Percentiles rank a stretch among this genome's conserved stretches.
Evolutionary conservation across 2,888 invertebrate species (phyloP).

Genomic region (Marronus borbonicus): DNA sequence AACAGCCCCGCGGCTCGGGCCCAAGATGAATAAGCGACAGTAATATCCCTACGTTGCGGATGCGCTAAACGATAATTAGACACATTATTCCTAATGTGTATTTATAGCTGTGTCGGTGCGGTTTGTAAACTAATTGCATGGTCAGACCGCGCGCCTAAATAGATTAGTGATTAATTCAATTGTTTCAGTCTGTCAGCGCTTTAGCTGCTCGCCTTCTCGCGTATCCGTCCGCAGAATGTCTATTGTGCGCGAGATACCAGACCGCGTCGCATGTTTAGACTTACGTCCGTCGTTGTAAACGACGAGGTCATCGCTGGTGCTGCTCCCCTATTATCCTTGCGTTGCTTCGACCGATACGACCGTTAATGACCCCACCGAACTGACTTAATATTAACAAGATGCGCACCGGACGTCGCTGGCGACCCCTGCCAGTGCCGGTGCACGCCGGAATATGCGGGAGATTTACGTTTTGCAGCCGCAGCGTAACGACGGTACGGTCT

Average conservation of each 20-base stretch:
- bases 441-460: slow-evolving; percentile 26
- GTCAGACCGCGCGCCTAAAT: slow-evolving; percentile 57
- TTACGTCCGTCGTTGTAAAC: not conserved
- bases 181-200: slow-evolving; percentile 56
- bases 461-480: slow-evolving; percentile 23
- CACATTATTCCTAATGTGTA: slow-evolving; percentile 51
- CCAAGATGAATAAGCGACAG: slow-evolving; percentile 33
- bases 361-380: slow-evolving; percentile 25
- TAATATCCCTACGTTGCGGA: slow-evolving; percentile 30
- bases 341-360: slow-evolving; percentile 4
- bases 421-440: slow-evolving; percentile 6
- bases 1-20: not conserved
- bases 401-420: slow-evolving; percentile 27
- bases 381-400: slow-evolving; percentile 45
- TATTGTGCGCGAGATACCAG: slow-evolving; percentile 34
- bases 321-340: slow-evolving; percentile 18
- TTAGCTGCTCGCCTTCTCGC: slow-evolving; percentile 21
- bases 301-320: not conserved
- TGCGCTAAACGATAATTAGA: slow-evolving; percentile 44
- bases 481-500: not conserved
- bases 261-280: slow-evolving; percentile 1
- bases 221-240: slow-evolving; percentile 45
- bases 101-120: slow-evolving; percentile 54
- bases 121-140: slow-evolving; percentile 58
- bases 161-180: slow-evolving; percentile 60